Conservation (phyloP, 2,888 invertebrate species). For the Calephelis perditalis region DNA sequence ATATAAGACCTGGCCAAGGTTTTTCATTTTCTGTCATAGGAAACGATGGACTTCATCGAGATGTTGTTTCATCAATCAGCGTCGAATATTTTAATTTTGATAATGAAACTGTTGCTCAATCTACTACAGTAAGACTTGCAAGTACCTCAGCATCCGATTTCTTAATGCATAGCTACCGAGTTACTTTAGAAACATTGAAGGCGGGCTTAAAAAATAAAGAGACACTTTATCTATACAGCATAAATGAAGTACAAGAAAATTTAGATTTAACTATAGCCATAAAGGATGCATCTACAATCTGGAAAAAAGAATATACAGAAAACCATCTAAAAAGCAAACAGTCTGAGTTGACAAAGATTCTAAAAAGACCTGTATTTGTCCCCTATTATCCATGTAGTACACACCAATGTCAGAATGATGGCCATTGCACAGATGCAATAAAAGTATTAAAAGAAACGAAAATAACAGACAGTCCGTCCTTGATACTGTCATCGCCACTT, state of each 20-base stretch:
- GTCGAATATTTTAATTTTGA: constrained; percentile 89
- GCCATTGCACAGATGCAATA: constrained; percentile 85
- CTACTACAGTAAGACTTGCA: constrained; percentile 85
- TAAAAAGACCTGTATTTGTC: constrained; percentile 80
- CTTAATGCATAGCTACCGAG: constrained; percentile 86
- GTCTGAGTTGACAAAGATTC: constrained; percentile 78
- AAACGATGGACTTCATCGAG: constrained; percentile 92
- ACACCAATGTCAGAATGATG: constrained; percentile 87
- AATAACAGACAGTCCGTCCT: constrained; percentile 87
- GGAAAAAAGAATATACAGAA: constrained; percentile 80
- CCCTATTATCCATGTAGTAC: constrained; percentile 88
- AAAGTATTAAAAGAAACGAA: constrained; percentile 83
- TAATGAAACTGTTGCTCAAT: constrained; percentile 89
- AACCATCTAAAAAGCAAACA: constrained; percentile 82
- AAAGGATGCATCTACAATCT: constrained; percentile 77
- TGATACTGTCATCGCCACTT: constrained; percentile 90
- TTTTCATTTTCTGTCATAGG: constrained; percentile 90
- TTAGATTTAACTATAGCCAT: constrained; percentile 86
- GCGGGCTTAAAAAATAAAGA: constrained; percentile 81
- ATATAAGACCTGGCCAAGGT: constrained; percentile 84
- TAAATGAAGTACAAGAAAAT: constrained; percentile 81
- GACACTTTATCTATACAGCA: constrained; percentile 83
- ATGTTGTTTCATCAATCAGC: constrained; percentile 91
- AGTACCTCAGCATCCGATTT: constrained; percentile 87
- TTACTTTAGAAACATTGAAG: constrained; percentile 84